These are phyloP conservation scores for Diabrotica virgifera DNA, from an alignment of 1,140 invertebrate genomes.

Conservation along the genomic window DNA sequence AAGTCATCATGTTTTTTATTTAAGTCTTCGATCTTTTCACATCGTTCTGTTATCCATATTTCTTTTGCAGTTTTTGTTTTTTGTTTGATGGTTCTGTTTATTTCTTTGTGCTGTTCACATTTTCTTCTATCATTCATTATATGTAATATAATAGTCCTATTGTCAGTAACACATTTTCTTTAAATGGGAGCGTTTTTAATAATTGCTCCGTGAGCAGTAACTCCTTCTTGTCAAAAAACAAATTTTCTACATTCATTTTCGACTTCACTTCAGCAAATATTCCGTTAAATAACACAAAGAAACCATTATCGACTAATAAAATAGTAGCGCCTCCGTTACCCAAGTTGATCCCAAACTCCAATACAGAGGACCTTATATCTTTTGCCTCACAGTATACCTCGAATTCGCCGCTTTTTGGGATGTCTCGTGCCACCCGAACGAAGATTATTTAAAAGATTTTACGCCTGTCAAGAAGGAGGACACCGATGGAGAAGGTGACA, in stretches of 20 bases:
- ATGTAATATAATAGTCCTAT: background rate
- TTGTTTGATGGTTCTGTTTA: too few relatives aligned
- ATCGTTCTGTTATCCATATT: too few relatives aligned
- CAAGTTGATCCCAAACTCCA: slow-evolving; percentile 9
- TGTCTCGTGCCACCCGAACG: slow-evolving; percentile 60
- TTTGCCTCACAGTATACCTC: slow-evolving; percentile 1
- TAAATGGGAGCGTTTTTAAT: slow-evolving; percentile 8
- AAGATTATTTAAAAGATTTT: slow-evolving; percentile 73
- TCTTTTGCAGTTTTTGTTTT: too few relatives aligned
- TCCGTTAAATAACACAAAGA: slow-evolving; percentile 23
- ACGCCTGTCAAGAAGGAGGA: slow-evolving; percentile 55
- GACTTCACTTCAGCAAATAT: background rate
- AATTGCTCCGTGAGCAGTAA: background rate
- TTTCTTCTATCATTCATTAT: too few relatives aligned
- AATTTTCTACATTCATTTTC: background rate
- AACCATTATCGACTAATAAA: slow-evolving; percentile 15
- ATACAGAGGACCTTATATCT: slow-evolving; percentile 11
- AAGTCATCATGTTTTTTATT: too few relatives aligned
- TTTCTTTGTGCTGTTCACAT: too few relatives aligned
- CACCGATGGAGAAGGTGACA: slow-evolving; percentile 32
- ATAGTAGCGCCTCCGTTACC: slow-evolving; percentile 34
- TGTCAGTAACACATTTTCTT: background rate
- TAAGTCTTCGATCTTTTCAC: too few relatives aligned
- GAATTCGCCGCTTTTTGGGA: background rate
- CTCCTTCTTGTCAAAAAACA: background rate